phyloP scores from a whole-genome alignment of 1,140 invertebrate genomes.

The Heterodera carotae region DNA sequence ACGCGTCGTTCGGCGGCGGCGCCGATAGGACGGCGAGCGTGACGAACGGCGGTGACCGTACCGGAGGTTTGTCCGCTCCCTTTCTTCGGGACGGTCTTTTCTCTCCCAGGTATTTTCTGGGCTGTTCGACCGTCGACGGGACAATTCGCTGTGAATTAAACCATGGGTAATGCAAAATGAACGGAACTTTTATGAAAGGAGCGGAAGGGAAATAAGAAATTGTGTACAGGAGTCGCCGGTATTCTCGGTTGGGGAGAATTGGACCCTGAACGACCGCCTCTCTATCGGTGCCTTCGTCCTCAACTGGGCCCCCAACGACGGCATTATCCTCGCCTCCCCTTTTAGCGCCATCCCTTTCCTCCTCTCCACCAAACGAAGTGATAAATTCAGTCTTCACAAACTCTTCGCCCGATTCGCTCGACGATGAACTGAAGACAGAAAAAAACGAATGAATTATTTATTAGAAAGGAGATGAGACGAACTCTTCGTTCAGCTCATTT shows the following conservation, averaged over 20 bases:
- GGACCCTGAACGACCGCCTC: constrained; percentile 49
- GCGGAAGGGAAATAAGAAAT: background rate
- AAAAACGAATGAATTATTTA: background rate
- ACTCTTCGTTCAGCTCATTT: constrained; percentile 36
- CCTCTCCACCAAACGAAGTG: constrained; percentile 55
- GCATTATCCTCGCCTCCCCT: background rate
- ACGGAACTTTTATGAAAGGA: background rate
- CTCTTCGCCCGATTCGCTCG: constrained; percentile 41
- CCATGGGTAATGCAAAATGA: background rate
- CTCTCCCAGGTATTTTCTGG: constrained; percentile 23
- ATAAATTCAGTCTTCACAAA: constrained; percentile 58
- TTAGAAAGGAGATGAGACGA: background rate
- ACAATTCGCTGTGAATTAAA: constrained; percentile 22
- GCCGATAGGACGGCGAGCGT: constrained; percentile 4
- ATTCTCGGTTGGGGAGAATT: constrained; percentile 50
- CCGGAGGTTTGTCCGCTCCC: background rate
- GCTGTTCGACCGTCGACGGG: constrained; percentile 23
- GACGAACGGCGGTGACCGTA: constrained; percentile 4
- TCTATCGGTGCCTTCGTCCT: constrained; percentile 34
- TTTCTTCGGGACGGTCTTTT: background rate
- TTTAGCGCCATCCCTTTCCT: constrained; percentile 19
- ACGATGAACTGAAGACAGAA: constrained; percentile 38
- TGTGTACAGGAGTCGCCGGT: constrained; percentile 50
- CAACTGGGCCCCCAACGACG: constrained; percentile 4
- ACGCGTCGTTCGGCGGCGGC: constrained; percentile 2